phyloP scores from a whole-genome alignment of 2,888 invertebrate genomes.

The Agelastica alni region DNA sequence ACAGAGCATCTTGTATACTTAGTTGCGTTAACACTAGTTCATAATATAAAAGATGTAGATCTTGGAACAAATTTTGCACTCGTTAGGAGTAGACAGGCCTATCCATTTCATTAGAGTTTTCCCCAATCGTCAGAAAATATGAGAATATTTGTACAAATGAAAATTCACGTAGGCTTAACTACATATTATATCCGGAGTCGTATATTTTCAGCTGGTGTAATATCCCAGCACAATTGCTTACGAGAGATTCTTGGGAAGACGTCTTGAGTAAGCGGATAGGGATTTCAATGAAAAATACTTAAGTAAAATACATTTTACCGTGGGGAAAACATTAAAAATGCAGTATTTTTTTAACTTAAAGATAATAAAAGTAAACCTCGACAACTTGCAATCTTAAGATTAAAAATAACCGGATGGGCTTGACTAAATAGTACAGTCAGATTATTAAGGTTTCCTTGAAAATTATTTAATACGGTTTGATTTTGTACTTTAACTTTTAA shows the following conservation, averaged over 20 bases:
- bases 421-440: too few relatives aligned
- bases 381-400: too few relatives aligned
- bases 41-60: neutral
- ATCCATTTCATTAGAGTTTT: constrained; percentile 19
- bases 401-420: too few relatives aligned
- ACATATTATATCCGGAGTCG: constrained; percentile 18
- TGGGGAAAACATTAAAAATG: neutral
- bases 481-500: too few relatives aligned
- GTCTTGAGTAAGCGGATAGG: neutral
- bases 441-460: too few relatives aligned
- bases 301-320: neutral
- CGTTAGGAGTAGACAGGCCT: neutral
- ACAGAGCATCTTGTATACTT: too few relatives aligned
- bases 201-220: constrained; percentile 6
- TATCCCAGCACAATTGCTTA: neutral
- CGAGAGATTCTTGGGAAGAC: neutral
- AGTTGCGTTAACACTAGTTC: neutral
- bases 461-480: too few relatives aligned
- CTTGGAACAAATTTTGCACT: neutral
- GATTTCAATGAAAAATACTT: neutral
- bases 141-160: constrained; percentile 16
- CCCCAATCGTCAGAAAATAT: constrained; percentile 16
- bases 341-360: too few relatives aligned
- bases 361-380: too few relatives aligned
- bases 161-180: constrained; percentile 22